phyloP scores from a whole-genome alignment of 2,888 invertebrate genomes.

The Andrena bicolor region DNA sequence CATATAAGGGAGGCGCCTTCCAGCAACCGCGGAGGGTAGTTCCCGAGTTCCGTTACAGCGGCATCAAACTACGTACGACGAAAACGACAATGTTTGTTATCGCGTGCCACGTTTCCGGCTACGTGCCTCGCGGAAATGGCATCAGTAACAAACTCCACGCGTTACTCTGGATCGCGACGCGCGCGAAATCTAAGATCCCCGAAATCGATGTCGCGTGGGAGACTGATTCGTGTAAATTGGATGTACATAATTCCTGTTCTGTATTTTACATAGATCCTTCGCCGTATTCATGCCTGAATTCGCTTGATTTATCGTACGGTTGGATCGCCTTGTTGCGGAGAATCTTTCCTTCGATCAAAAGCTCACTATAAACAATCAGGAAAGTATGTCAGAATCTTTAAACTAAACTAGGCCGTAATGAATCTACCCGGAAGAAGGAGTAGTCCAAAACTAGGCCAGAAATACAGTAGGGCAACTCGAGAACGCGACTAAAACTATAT shows the following conservation, averaged over 20 bases:
- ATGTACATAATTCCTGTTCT: neutral
- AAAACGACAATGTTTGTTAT: slow-evolving; percentile 54
- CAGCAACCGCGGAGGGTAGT: slow-evolving; percentile 21
- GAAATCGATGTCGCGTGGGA: slow-evolving; percentile 14
- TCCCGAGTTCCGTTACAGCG: slow-evolving; percentile 30
- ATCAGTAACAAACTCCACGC: slow-evolving; percentile 32
- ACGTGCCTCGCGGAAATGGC: slow-evolving; percentile 35
- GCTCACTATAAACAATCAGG: neutral
- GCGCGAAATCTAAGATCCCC: slow-evolving; percentile 12
- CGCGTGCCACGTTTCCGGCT: slow-evolving; percentile 34
- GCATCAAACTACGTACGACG: slow-evolving; percentile 43
- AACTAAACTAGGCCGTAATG: neutral
- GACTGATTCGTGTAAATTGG: neutral
- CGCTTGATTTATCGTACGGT: neutral
- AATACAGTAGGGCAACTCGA: slow-evolving; percentile 4
- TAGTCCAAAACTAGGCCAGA: slow-evolving; percentile 2
- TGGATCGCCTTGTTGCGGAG: neutral
- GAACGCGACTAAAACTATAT: slow-evolving; percentile 32
- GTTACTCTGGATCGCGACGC: neutral
- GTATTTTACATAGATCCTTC: neutral
- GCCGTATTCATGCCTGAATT: too few relatives aligned
- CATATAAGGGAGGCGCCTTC: slow-evolving; percentile 2
- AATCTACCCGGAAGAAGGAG: neutral
- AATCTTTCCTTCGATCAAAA: neutral
- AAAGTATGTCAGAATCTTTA: neutral